Conservation (phyloP, 2,888 invertebrate genomes). For the Philereme vetulata region DNA sequence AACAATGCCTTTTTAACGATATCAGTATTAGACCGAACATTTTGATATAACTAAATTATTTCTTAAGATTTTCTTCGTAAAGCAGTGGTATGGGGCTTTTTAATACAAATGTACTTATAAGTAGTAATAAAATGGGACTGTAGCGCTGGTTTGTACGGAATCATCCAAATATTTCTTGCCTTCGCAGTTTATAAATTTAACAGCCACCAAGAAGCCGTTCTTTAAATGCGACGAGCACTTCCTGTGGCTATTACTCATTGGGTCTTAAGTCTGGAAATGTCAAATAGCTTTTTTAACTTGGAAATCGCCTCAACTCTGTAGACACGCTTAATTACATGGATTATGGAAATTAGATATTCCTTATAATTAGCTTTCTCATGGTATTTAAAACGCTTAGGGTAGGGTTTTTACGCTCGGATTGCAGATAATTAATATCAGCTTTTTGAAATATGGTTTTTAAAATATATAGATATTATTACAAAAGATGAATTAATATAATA, state of each 20-base stretch:
- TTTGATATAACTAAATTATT: too few relatives aligned
- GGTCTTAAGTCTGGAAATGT: slow-evolving; percentile 26
- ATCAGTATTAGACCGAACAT: too few relatives aligned
- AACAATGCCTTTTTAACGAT: too few relatives aligned
- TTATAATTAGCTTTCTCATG: slow-evolving; percentile 26
- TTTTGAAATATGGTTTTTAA: background rate
- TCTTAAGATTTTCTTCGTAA: too few relatives aligned
- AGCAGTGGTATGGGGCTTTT: too few relatives aligned
- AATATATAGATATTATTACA: background rate
- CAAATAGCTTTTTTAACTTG: slow-evolving; percentile 26
- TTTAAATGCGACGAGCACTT: slow-evolving; percentile 11
- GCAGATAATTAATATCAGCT: background rate
- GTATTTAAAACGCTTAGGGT: slow-evolving; percentile 13
- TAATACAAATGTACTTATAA: too few relatives aligned
- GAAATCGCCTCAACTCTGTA: slow-evolving; percentile 24
- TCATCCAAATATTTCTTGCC: background rate
- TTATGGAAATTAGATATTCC: slow-evolving; percentile 43
- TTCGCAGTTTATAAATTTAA: background rate
- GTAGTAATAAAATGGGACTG: background rate
- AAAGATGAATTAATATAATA: too few relatives aligned
- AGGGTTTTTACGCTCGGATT: slow-evolving; percentile 5
- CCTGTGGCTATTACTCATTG: slow-evolving; percentile 26
- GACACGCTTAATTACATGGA: slow-evolving; percentile 40
- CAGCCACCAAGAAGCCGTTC: background rate
- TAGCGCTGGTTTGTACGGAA: background rate